A percentile compares a stretch with the other conserved stretches of the same genome.
Evolutionary conservation across 2,797 vertebrate genomes (phyloP).

Genomic region (Pagetopsis macropterus): DNA sequence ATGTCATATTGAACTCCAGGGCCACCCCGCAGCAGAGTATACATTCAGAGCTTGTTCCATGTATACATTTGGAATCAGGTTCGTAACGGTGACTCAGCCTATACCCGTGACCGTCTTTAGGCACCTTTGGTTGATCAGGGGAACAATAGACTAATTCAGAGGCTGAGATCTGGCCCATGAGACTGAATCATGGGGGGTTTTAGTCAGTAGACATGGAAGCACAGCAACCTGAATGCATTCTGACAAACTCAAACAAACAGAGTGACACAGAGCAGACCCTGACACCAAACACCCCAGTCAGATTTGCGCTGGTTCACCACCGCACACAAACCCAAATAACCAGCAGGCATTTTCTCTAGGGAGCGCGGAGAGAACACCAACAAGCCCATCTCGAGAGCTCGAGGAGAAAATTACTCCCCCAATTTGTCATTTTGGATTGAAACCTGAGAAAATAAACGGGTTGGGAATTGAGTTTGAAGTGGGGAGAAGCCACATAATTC

Average conservation of each 20-base stretch:
- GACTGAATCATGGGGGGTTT: constrained; percentile 27
- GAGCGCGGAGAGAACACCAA: constrained; percentile 26
- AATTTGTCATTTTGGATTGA: constrained; percentile 66
- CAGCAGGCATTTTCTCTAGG: constrained; percentile 48
- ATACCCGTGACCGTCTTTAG: constrained; percentile 28
- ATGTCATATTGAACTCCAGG: constrained; percentile 29
- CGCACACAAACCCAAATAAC: constrained; percentile 65
- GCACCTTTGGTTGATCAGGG: constrained; percentile 48
- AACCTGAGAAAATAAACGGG: constrained; percentile 68
- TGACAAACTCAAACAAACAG: constrained; percentile 84
- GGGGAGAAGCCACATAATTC: constrained; percentile 61
- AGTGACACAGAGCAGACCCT: constrained; percentile 76
- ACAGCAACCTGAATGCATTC: constrained; percentile 34
- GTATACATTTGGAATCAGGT: background rate
- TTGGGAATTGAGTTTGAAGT: constrained; percentile 73
- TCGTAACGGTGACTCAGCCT: constrained; percentile 20
- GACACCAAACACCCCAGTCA: constrained; percentile 68
- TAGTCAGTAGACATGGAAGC: constrained; percentile 40
- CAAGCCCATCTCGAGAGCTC: constrained; percentile 35
- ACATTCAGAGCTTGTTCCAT: constrained; percentile 17
- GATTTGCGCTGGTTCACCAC: constrained; percentile 31
- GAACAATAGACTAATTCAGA: constrained; percentile 78
- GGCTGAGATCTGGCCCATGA: constrained; percentile 47
- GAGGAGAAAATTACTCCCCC: constrained; percentile 56
- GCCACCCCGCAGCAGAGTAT: constrained; percentile 12